These are phyloP conservation scores for Sarcophaga subvicina DNA, from an alignment of 2,888 invertebrate genomes.

Conservation along the genomic window DNA sequence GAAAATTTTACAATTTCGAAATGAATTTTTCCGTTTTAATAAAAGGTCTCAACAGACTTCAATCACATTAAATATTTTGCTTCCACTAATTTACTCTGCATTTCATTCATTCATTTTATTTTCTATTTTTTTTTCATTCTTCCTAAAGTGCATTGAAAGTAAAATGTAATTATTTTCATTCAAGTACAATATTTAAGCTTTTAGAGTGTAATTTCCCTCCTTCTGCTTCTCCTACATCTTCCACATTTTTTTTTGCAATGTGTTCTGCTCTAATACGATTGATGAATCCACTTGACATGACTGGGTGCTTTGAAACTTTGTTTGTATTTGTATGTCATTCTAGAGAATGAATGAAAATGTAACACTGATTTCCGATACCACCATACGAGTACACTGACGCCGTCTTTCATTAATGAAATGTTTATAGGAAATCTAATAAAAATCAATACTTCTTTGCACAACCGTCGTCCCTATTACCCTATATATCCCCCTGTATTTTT, in stretches of 20 bases:
- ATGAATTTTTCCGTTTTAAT: too few species aligned
- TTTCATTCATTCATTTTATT: too few species aligned
- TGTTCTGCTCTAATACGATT: conserved; percentile 46
- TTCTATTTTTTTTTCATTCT: too few species aligned
- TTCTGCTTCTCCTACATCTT: not conserved
- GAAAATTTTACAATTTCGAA: too few species aligned
- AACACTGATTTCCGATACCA: conserved; percentile 16
- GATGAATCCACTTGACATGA: conserved; percentile 33
- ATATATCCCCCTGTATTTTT: not conserved
- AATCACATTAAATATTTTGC: too few species aligned
- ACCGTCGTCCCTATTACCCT: conserved; percentile 23
- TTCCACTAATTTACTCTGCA: too few species aligned
- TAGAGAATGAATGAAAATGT: not conserved
- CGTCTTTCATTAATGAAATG: conserved; percentile 13
- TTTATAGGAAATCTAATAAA: conserved; percentile 26
- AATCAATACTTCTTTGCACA: conserved; percentile 58
- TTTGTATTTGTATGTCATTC: conserved; percentile 33
- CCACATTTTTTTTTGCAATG: too few species aligned
- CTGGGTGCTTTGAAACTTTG: conserved; percentile 15
- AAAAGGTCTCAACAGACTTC: too few species aligned
- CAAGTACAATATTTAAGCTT: not conserved
- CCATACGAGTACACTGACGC: not conserved
- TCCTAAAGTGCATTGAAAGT: conserved; percentile 35
- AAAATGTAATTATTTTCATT: conserved; percentile 36
- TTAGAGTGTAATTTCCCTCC: not conserved